Evolutionary conservation across 1,140 invertebrate species (phyloP).

Genomic region (Augochlora pura): DNA sequence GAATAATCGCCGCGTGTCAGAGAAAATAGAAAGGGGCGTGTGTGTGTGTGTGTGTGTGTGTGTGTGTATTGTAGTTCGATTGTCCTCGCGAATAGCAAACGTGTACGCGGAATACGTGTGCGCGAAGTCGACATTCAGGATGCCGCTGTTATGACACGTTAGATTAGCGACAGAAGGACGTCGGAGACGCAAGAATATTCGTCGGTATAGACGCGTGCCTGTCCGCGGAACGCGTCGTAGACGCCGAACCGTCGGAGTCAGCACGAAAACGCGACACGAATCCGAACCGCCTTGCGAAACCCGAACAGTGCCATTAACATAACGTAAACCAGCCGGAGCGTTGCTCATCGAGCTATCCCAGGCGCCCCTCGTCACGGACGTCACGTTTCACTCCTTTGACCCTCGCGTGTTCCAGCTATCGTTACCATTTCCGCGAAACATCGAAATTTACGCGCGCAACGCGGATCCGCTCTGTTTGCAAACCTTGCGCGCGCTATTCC

Average conservation of each 20-base stretch:
- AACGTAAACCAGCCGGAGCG: neutral
- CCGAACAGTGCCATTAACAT: neutral
- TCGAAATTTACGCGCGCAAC: conserved; percentile 39
- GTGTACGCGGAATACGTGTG: no score
- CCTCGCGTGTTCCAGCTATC: neutral
- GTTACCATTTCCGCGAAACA: conserved; percentile 45
- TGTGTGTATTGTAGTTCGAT: no score
- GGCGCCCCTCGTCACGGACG: conserved; percentile 10
- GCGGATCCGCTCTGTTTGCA: conserved; percentile 47
- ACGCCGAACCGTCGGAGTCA: conserved; percentile 1
- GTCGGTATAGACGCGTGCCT: neutral
- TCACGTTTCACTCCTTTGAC: conserved; percentile 23
- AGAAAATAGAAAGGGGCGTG: no score
- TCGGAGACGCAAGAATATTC: neutral
- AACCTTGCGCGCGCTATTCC: conserved; percentile 4
- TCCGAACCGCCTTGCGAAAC: conserved; percentile 6
- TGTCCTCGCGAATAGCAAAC: no score
- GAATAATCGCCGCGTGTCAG: no score
- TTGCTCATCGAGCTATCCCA: neutral
- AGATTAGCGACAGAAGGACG: neutral
- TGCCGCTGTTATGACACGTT: neutral
- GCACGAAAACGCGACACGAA: neutral
- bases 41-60: no score
- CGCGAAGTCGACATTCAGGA: no score
- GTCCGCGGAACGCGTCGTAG: neutral